Percentiles rank a stretch among this genome's conserved stretches.
These are phyloP conservation scores for Ichneumon xanthorius DNA, from an alignment of 2,888 invertebrate species.

Conservation along the genomic window DNA sequence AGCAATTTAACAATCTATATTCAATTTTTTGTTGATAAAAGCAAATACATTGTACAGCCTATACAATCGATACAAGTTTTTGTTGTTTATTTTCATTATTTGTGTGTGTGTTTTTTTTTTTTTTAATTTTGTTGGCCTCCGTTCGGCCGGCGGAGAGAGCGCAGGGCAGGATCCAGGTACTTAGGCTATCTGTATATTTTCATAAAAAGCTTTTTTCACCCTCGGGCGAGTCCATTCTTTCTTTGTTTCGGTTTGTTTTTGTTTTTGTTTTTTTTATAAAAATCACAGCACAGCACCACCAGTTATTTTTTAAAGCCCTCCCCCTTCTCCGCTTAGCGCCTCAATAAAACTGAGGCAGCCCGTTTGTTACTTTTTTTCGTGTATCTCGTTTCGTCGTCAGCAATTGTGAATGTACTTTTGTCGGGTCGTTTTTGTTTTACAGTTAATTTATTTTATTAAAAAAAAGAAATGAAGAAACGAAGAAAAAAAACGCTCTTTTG, in stretches of 20 bases:
- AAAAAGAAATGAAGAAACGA: conserved; percentile 56
- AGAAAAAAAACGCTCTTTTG: conserved; percentile 72
- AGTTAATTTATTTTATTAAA: conserved; percentile 25
- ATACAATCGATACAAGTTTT: conserved; percentile 78
- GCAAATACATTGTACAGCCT: conserved; percentile 82
- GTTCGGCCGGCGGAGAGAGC: conserved; percentile 77
- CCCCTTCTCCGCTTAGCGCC: conserved; percentile 76
- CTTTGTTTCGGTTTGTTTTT: conserved; percentile 64
- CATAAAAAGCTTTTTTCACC: conserved; percentile 75
- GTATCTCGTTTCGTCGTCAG: conserved; percentile 61
- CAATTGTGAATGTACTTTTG: conserved; percentile 67
- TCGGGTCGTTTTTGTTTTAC: conserved; percentile 53
- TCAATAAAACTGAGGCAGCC: conserved; percentile 80
- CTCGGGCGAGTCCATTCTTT: conserved; percentile 53
- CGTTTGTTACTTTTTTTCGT: conserved; percentile 51
- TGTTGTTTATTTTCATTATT: conserved; percentile 48
- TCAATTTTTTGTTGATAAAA: conserved; percentile 70
- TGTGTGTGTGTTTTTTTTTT: conserved; percentile 50
- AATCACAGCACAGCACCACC: conserved; percentile 84
- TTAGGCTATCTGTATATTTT: conserved; percentile 82
- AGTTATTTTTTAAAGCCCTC: conserved; percentile 78
- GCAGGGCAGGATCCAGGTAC: conserved; percentile 82
- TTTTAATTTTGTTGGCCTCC: conserved; percentile 64
- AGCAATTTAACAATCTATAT: conserved; percentile 73
- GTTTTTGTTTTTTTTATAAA: conserved; percentile 77